Percentiles rank a stretch among this genome's conserved stretches.
Evolutionary conservation across 2,113 vertebrate species (phyloP).

Genomic region (Mobula hypostoma): DNA sequence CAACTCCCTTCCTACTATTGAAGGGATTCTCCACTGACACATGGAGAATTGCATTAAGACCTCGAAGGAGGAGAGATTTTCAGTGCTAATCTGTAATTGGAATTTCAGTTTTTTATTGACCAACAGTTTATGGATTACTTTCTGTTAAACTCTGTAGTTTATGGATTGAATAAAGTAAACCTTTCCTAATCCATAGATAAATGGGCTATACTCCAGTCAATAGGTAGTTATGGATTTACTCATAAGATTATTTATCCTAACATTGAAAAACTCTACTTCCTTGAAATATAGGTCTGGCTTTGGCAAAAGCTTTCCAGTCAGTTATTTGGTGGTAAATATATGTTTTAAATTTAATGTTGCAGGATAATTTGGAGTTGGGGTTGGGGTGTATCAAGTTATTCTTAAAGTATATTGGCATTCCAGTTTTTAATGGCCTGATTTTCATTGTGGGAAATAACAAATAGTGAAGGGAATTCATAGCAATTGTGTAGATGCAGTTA

Average conservation of each 20-base stretch:
- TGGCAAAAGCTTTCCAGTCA: neutral
- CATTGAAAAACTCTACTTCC: neutral
- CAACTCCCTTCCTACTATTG: neutral
- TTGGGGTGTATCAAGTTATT: neutral
- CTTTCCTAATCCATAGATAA: neutral
- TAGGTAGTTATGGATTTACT: neutral
- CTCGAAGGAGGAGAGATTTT: neutral
- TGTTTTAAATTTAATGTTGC: neutral
- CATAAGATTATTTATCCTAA: neutral
- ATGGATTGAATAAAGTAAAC: neutral
- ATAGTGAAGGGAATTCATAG: slow-evolving; percentile 85
- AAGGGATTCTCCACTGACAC: neutral
- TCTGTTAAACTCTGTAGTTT: neutral
- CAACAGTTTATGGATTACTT: neutral
- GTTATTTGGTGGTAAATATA: neutral
- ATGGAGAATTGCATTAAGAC: neutral
- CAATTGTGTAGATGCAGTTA: slow-evolving; percentile 92
- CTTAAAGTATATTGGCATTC: slow-evolving; percentile 25
- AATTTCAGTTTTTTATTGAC: neutral
- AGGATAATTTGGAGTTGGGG: neutral
- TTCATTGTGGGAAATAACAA: slow-evolving; percentile 14
- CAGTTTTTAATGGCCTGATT: slow-evolving; percentile 33
- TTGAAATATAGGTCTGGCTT: neutral
- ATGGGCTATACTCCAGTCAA: neutral
- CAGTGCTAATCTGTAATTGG: neutral